These are phyloP conservation scores for Chascanopsetta lugubris DNA, from an alignment of 2,113 vertebrate species.

Conservation along the genomic window DNA sequence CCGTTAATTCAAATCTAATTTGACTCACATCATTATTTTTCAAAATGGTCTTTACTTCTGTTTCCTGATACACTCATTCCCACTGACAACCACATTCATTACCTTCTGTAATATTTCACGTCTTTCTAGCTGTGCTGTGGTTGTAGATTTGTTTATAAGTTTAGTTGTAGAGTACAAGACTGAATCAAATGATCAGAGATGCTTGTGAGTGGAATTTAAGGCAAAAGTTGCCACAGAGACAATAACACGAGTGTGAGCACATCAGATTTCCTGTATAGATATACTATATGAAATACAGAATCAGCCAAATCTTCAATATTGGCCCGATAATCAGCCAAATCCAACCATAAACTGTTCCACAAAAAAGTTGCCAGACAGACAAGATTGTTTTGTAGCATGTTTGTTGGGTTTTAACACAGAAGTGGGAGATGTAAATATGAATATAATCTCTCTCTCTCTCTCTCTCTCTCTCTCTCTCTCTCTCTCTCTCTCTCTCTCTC, in stretches of 20 bases:
- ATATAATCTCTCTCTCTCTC: too few relatives aligned
- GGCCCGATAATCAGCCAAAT: too few relatives aligned
- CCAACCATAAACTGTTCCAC: too few relatives aligned
- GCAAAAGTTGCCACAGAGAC: too few relatives aligned
- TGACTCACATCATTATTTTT: slow-evolving; percentile 25
- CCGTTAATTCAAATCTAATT: slow-evolving; percentile 47
- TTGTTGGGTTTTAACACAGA: too few relatives aligned
- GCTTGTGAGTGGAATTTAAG: not conserved
- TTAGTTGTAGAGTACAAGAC: not conserved
- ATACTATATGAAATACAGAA: too few relatives aligned
- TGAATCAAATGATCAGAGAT: not conserved
- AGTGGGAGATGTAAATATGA: too few relatives aligned
- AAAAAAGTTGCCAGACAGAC: too few relatives aligned
- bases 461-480: slow-evolving; percentile 7
- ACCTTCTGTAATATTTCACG: not conserved
- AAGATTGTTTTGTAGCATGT: too few relatives aligned
- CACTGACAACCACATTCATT: not conserved
- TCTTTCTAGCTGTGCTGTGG: not conserved
- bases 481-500: slow-evolving; percentile 2
- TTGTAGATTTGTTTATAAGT: not conserved
- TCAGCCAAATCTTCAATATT: too few relatives aligned
- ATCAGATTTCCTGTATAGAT: not conserved
- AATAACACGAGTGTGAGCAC: too few relatives aligned
- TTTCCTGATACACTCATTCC: not conserved
- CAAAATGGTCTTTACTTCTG: not conserved